A percentile compares a stretch with the other conserved stretches of the same genome.
These are phyloP conservation scores for Rhagonycha fulva DNA, from an alignment of 2,888 invertebrate species.

Conservation along the genomic window DNA sequence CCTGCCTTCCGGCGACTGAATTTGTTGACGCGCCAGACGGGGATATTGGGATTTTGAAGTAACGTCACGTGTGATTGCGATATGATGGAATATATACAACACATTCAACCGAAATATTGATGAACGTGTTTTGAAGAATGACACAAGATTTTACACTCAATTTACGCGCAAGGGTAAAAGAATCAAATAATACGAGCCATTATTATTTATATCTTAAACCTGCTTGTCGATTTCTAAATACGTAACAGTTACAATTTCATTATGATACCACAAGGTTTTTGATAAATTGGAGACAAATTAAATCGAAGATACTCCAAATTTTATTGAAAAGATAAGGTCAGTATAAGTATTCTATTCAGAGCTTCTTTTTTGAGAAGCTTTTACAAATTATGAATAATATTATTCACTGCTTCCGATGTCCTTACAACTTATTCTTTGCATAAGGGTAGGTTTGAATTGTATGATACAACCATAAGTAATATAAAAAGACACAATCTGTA, in stretches of 20 bases:
- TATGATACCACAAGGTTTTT: neutral
- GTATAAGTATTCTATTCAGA: neutral
- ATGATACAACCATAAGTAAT: too few species aligned
- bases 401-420: too few species aligned
- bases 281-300: neutral
- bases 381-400: neutral
- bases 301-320: neutral
- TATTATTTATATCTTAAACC: neutral
- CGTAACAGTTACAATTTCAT: neutral
- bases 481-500: too few species aligned
- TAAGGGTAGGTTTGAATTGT: too few species aligned
- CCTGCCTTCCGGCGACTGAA: conserved; percentile 36
- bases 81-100: conserved; percentile 37
- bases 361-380: neutral
- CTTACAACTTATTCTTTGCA: too few species aligned
- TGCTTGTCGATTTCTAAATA: neutral
- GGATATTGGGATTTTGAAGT: conserved; percentile 38
- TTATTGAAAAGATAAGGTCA: neutral
- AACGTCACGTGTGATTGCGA: conserved; percentile 40
- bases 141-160: conserved; percentile 19
- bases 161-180: conserved; percentile 12
- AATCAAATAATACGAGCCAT: neutral
- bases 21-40: conserved; percentile 39
- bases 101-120: conserved; percentile 29
- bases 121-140: conserved; percentile 12